Evolutionary conservation across 2,113 vertebrate species (phyloP).

Genomic region (Pogona vitticeps): DNA sequence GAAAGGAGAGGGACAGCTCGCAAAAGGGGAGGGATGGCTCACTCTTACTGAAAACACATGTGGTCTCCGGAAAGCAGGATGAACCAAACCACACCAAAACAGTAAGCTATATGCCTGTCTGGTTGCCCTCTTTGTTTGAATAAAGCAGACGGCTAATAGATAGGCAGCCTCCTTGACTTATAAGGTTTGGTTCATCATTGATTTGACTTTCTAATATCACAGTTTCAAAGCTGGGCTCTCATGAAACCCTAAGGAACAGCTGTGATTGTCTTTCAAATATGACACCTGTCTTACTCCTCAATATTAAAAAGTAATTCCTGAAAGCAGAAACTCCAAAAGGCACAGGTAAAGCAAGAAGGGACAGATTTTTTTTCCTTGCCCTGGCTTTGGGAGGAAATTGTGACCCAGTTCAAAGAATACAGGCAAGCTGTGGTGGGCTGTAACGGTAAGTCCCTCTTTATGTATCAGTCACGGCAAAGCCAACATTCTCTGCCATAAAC

Average conservation of each 20-base stretch:
- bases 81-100: background rate
- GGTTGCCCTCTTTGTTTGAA: background rate
- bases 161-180: background rate
- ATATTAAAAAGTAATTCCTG: background rate
- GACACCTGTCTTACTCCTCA: background rate
- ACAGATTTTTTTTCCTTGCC: background rate
- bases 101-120: background rate
- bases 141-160: background rate
- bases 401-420: background rate
- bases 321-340: background rate
- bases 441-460: rapidly evolving
- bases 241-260: background rate
- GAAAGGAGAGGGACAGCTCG: background rate
- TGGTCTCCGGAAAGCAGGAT: no score
- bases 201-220: background rate
- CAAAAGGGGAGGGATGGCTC: no score
- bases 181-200: no score
- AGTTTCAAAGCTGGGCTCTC: background rate
- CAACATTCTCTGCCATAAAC: background rate
- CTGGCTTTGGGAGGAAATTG: background rate
- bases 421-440: background rate
- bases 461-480: background rate
- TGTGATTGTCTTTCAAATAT: background rate
- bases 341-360: background rate
- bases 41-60: no score